Base-by-base conservation (phyloP, 2,797 vertebrate genomes). In the Melanitta fusca region DNA sequence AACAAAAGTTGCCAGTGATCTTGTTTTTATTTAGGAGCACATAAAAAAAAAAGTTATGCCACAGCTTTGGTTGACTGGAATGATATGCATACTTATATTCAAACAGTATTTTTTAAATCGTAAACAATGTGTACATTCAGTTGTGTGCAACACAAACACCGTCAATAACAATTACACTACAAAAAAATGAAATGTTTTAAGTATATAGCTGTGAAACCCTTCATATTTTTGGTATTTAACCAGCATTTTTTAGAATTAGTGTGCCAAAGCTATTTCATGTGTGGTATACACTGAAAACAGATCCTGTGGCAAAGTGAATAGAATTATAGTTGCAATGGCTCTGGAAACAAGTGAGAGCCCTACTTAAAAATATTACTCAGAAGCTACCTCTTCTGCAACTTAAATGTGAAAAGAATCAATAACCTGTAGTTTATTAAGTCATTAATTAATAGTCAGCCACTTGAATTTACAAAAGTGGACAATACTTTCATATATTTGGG, bases 61-160 rank as follows among this genome's bases (percentile, higher is more conserved):
- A 94, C 91, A 96, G 91, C 96, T 97, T 96, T 95, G 92, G 96
- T 95, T 97, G 91, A 97, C 56, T 93, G 95, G 90, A 92, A 97
- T 97, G 97, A 96, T 94, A 91, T 17, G 2, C 65, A 96, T 83
- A 97, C 41, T 88, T 92, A 85, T 61, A 90, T 68, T 94, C 66
- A 41, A 85, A 91, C 62, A 86, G 85, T 12, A 72, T 93, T 94
- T 71, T 80, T 85, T 77, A 93, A 91, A 97, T 0, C 3, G 95
- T 96, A 97, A 97, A 97, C 91, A 88, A 95, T 66, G 92, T 66
- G 56, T 97, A 98, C 96, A 98, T 97, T 98, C 96, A 96, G 65
- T 85, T 89, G 87, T 96, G 94, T 96, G 91, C 68, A 95, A 96
- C 92, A 96, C 71, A 78, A 95, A 91, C 89, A 89, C 64, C 84